phyloP scores from a whole-genome alignment of 2,888 invertebrate genomes.

The Oasisia sp. region DNA sequence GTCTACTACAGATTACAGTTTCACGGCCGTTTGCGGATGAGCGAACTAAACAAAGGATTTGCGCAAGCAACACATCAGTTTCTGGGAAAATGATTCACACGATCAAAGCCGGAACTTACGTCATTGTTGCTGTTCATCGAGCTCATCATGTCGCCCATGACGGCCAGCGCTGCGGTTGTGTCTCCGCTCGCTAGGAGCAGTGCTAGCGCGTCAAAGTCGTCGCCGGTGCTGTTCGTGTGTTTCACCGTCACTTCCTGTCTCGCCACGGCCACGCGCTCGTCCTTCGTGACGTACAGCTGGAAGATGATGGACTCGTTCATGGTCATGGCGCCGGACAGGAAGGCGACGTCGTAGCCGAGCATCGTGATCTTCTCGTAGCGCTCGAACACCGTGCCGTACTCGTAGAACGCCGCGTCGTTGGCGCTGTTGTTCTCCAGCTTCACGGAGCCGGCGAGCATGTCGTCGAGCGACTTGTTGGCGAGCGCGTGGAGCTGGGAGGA shows the following conservation, averaged over 20 bases:
- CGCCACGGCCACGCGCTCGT: slow-evolving; percentile 39
- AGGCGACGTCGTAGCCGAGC: slow-evolving; percentile 41
- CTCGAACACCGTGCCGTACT: slow-evolving; percentile 48
- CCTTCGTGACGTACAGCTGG: slow-evolving; percentile 52
- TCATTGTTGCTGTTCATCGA: slow-evolving; percentile 24
- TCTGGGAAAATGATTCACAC: background rate
- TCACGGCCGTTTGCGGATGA: too few relatives aligned
- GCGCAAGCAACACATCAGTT: background rate
- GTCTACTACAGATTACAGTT: too few relatives aligned
- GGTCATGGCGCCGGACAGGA: slow-evolving; percentile 50
- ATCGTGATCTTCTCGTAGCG: slow-evolving; percentile 23
- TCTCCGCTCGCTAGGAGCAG: slow-evolving; percentile 41
- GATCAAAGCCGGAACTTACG: background rate
- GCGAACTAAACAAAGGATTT: too few relatives aligned
- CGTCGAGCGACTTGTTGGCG: slow-evolving; percentile 31
- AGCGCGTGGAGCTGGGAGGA: slow-evolving; percentile 30
- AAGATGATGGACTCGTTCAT: slow-evolving; percentile 50
- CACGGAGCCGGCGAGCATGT: slow-evolving; percentile 40
- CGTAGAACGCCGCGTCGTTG: slow-evolving; percentile 49
- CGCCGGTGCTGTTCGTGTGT: slow-evolving; percentile 29
- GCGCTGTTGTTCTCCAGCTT: slow-evolving; percentile 45
- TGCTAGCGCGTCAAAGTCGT: slow-evolving; percentile 37
- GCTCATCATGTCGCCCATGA: slow-evolving; percentile 36
- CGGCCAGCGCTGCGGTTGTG: slow-evolving; percentile 39
- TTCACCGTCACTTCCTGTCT: slow-evolving; percentile 41